Conservation (phyloP, 1,140 invertebrate genomes). For the Drosophila trapezifrons region DNA sequence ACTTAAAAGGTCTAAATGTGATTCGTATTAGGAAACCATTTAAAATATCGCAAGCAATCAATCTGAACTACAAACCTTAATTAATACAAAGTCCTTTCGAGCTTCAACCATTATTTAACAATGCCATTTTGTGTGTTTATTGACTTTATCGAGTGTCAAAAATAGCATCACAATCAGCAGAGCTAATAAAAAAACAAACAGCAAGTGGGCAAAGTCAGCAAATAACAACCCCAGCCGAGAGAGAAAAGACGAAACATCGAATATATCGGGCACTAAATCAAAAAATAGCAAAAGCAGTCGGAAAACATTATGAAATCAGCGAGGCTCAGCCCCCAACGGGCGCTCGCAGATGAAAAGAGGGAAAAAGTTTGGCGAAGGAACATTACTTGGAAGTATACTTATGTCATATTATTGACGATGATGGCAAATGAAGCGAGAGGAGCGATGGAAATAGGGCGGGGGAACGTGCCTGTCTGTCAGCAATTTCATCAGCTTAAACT, state of each 20-base stretch:
- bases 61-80: not conserved
- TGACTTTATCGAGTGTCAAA: constrained; percentile 73
- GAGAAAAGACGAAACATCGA: constrained; percentile 18
- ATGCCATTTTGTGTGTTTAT: constrained; percentile 49
- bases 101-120: constrained; percentile 6
- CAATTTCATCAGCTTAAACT: constrained; percentile 67
- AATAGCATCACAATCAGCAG: constrained; percentile 65
- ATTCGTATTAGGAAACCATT: constrained; percentile 6
- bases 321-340: constrained; percentile 22
- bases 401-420: constrained; percentile 73
- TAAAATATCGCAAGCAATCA: not conserved
- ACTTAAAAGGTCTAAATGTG: not conserved
- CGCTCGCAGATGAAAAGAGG: constrained; percentile 8
- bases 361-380: constrained; percentile 24
- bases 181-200: constrained; percentile 47
- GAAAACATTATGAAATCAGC: constrained; percentile 69
- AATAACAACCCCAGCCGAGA: constrained; percentile 16
- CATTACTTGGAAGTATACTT: constrained; percentile 45
- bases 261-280: constrained; percentile 67
- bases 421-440: constrained; percentile 58
- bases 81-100: not conserved
- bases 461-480: constrained; percentile 17
- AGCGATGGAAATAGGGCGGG: constrained; percentile 13
- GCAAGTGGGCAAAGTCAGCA: constrained; percentile 6
- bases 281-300: constrained; percentile 33